A percentile compares a stretch with the other conserved stretches of the same genome.
phyloP scores from a whole-genome alignment of 2,797 vertebrate species.

The Myoxocephalus aenaeus region DNA sequence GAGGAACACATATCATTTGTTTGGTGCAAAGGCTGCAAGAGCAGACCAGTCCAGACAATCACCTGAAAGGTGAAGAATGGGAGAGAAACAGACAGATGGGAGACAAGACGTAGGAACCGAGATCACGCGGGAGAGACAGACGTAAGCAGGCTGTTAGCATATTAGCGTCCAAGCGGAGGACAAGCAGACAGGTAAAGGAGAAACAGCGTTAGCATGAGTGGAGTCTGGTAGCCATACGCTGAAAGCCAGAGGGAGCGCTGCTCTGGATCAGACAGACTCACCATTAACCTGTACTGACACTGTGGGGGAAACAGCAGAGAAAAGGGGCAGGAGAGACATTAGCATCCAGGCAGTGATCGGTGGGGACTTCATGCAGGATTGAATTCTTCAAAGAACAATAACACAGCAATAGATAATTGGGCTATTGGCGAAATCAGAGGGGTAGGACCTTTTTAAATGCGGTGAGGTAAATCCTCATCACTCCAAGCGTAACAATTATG shows the following conservation, averaged over 20 bases:
- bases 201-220: slow-evolving; percentile 33
- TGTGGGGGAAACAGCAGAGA: slow-evolving; percentile 43
- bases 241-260: slow-evolving; percentile 42
- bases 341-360: slow-evolving; percentile 32
- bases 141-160: slow-evolving; percentile 38
- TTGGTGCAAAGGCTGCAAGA: not conserved
- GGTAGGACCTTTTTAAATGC: slow-evolving; percentile 11
- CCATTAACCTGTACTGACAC: slow-evolving; percentile 62
- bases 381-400: slow-evolving; percentile 15
- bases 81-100: not conserved
- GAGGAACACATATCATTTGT: not conserved
- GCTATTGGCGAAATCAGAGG: slow-evolving; percentile 11
- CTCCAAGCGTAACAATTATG: slow-evolving; percentile 15
- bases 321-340: slow-evolving; percentile 34
- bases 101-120: not conserved
- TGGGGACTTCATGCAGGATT: slow-evolving; percentile 14
- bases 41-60: slow-evolving; percentile 11
- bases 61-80: not conserved
- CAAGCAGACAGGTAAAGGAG: slow-evolving; percentile 52
- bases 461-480: slow-evolving; percentile 9
- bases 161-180: slow-evolving; percentile 46
- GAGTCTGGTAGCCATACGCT: slow-evolving; percentile 45
- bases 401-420: slow-evolving; percentile 28
- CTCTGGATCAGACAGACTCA: slow-evolving; percentile 50
- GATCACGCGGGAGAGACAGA: slow-evolving; percentile 32